Percentiles rank a stretch among this genome's conserved stretches.
phyloP scores from a whole-genome alignment of 2,888 invertebrate species.

The Silvanus unidentatus region DNA sequence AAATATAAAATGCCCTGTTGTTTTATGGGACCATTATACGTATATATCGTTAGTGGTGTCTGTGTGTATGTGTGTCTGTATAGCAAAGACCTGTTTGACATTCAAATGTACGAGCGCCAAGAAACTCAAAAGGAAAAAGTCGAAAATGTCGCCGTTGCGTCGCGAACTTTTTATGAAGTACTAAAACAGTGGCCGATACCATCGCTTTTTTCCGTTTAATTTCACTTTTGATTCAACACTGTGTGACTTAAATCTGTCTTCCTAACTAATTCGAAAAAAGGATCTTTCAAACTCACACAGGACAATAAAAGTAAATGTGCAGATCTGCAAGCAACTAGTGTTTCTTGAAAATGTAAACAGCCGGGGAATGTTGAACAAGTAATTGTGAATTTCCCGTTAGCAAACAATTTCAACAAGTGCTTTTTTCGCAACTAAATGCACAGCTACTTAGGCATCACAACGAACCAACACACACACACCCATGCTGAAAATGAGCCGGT shows the following conservation, averaged over 20 bases:
- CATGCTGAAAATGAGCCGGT: slow-evolving; percentile 8
- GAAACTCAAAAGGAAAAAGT: slow-evolving; percentile 8
- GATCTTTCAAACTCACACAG: not conserved
- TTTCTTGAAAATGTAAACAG: slow-evolving; percentile 9
- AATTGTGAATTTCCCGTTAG: slow-evolving; percentile 15
- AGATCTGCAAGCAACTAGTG: slow-evolving; percentile 2
- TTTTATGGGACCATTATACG: slow-evolving; percentile 35
- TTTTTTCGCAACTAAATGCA: slow-evolving; percentile 14
- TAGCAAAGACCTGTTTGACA: slow-evolving; percentile 10
- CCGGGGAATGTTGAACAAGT: slow-evolving; percentile 5
- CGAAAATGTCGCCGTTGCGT: no score
- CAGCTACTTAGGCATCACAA: not conserved
- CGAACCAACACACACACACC: not conserved
- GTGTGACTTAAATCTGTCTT: no score
- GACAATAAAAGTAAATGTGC: no score
- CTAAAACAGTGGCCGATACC: no score
- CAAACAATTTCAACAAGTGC: slow-evolving; percentile 18
- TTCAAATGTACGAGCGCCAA: slow-evolving; percentile 10
- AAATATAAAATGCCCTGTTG: slow-evolving; percentile 18
- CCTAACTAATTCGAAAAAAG: not conserved
- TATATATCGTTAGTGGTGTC: not conserved
- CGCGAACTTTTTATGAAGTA: no score
- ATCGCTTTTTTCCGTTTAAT: no score
- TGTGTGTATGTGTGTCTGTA: not conserved
- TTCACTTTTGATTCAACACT: not conserved